Evolutionary conservation across 2,113 vertebrate genomes (phyloP).

Genomic region (Ceratotherium simum): DNA sequence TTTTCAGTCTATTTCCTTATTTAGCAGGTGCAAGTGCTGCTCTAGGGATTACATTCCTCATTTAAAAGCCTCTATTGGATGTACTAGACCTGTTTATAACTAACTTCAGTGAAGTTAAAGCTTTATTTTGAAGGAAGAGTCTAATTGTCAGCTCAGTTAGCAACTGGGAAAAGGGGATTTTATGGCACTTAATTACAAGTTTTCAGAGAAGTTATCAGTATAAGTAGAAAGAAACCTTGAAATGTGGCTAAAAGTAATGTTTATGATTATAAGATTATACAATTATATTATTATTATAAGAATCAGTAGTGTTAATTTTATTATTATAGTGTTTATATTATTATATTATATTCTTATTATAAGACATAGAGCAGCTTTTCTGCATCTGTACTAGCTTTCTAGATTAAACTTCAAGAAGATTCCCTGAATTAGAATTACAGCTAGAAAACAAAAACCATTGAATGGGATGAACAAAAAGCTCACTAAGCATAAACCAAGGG

Average conservation of each 20-base stretch:
- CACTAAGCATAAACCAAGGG: neutral
- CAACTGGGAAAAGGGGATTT: neutral
- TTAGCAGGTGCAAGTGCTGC: neutral
- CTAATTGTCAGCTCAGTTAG: neutral
- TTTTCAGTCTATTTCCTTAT: neutral
- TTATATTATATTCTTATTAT: neutral
- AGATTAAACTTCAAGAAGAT: neutral
- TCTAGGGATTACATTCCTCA: neutral
- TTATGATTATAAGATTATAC: neutral
- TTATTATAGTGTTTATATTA: too few relatives aligned
- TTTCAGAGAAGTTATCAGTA: neutral
- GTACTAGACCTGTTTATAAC: neutral
- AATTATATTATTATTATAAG: too few relatives aligned
- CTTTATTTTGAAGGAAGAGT: conserved; percentile 19
- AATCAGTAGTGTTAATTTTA: too few relatives aligned
- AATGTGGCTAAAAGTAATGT: neutral
- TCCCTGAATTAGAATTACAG: neutral
- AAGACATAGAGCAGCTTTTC: neutral
- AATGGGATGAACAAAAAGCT: neutral
- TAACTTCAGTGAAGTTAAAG: neutral
- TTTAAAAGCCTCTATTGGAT: neutral
- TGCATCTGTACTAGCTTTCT: neutral
- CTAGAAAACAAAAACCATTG: neutral
- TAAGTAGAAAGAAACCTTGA: neutral
- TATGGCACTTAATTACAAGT: neutral